A percentile compares a stretch with the other conserved stretches of the same genome.
Conservation (phyloP, 2,113 vertebrate species). For the Esox niger region DNA sequence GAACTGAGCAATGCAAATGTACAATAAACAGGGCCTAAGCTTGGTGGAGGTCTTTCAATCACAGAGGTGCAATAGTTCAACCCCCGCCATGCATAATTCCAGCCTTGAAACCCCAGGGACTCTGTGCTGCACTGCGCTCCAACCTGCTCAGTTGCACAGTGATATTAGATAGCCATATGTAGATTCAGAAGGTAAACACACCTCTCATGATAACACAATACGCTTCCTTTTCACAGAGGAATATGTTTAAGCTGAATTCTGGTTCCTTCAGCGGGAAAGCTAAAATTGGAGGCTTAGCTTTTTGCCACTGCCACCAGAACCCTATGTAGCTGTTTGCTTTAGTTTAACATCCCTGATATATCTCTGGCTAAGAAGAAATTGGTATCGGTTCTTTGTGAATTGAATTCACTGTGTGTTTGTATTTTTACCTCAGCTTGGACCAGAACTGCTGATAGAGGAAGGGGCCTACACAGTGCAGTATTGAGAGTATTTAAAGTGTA, state of each 20-base stretch:
- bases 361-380: slow-evolving; percentile 67
- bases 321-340: slow-evolving; percentile 71
- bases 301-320: slow-evolving; percentile 55
- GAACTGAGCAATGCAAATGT: slow-evolving; percentile 76
- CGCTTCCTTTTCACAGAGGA: slow-evolving; percentile 58
- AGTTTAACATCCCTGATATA: slow-evolving; percentile 70
- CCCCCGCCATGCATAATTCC: slow-evolving; percentile 75
- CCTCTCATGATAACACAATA: slow-evolving; percentile 64
- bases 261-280: slow-evolving; percentile 48
- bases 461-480: slow-evolving; percentile 8
- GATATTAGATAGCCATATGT: slow-evolving; percentile 80
- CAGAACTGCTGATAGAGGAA: slow-evolving; percentile 30
- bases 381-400: slow-evolving; percentile 67
- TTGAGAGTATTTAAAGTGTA: slow-evolving; percentile 34
- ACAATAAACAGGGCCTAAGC: slow-evolving; percentile 76
- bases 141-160: slow-evolving; percentile 69
- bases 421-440: slow-evolving; percentile 34
- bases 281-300: slow-evolving; percentile 72
- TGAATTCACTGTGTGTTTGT: slow-evolving; percentile 60
- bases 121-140: slow-evolving; percentile 32
- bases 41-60: slow-evolving; percentile 75
- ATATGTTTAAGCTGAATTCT: slow-evolving; percentile 66
- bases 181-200: slow-evolving; percentile 75
- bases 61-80: slow-evolving; percentile 76
- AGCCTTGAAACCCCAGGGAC: slow-evolving; percentile 66